phyloP scores from a whole-genome alignment of 2,888 invertebrate genomes.

The Dysmachus trigonus region DNA sequence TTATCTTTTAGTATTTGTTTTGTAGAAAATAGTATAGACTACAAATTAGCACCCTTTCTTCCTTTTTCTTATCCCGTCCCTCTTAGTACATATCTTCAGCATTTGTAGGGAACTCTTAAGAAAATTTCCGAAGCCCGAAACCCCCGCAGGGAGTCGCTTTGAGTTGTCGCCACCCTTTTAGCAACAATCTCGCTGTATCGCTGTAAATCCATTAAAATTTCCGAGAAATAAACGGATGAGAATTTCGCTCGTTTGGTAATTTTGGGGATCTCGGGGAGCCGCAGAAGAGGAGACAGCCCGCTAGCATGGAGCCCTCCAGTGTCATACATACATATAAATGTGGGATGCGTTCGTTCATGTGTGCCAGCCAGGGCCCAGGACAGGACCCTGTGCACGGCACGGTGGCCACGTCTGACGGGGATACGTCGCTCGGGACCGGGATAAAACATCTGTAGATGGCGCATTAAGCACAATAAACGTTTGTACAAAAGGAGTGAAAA shows the following conservation, averaged over 20 bases:
- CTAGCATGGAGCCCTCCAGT: not conserved
- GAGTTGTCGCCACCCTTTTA: not conserved
- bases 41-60: not conserved
- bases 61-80: not conserved
- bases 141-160: not conserved
- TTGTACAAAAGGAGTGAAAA: constrained; percentile 44
- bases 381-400: too few relatives aligned
- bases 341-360: constrained; percentile 39
- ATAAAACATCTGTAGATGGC: constrained; percentile 42
- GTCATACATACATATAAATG: too few relatives aligned
- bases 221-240: constrained; percentile 41
- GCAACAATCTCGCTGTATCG: not conserved
- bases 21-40: not conserved
- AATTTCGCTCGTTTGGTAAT: constrained; percentile 32
- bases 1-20: not conserved
- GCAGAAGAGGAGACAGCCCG: not conserved
- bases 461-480: constrained; percentile 44
- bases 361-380: not conserved
- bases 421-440: not conserved
- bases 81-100: not conserved
- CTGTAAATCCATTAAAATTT: constrained; percentile 40
- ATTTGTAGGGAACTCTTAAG: not conserved
- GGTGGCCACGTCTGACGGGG: not conserved
- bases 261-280: constrained; percentile 19
- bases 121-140: not conserved